These are phyloP conservation scores for Pelecanus crispus DNA, from an alignment of 2,113 vertebrate species.

Conservation along the genomic window DNA sequence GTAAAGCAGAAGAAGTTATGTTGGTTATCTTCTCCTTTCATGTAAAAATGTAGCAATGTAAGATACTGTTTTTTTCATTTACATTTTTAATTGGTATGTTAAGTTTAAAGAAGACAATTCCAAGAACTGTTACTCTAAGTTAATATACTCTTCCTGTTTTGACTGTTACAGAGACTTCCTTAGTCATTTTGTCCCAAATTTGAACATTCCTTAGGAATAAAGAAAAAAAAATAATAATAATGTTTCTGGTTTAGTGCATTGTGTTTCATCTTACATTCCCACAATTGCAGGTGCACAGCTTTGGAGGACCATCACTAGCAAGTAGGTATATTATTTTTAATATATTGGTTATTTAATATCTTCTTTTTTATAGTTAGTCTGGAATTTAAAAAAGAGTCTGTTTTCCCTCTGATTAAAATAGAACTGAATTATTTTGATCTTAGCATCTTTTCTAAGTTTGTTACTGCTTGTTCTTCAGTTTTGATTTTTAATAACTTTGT, in stretches of 20 bases:
- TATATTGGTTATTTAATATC: background rate
- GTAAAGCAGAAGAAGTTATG: background rate
- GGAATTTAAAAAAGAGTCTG: background rate
- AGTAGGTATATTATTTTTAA: slow-evolving; percentile 74
- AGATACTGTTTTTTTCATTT: background rate
- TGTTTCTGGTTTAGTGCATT: background rate
- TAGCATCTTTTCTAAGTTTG: background rate
- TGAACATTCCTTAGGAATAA: background rate
- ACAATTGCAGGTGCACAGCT: slow-evolving; percentile 74
- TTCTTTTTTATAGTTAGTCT: background rate
- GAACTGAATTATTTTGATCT: background rate
- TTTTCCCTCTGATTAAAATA: background rate
- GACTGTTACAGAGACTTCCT: background rate
- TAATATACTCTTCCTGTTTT: background rate
- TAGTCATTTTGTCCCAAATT: background rate
- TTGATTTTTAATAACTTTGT: background rate
- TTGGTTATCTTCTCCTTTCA: background rate
- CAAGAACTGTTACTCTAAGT: background rate
- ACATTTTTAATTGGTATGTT: background rate
- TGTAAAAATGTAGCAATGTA: background rate
- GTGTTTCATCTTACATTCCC: background rate
- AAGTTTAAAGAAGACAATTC: background rate
- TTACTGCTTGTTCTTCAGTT: background rate
- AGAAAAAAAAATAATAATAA: background rate
- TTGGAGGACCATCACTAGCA: slow-evolving; percentile 82